Conservation (phyloP, 2,888 invertebrate species). For the Hemaris fuciformis region DNA sequence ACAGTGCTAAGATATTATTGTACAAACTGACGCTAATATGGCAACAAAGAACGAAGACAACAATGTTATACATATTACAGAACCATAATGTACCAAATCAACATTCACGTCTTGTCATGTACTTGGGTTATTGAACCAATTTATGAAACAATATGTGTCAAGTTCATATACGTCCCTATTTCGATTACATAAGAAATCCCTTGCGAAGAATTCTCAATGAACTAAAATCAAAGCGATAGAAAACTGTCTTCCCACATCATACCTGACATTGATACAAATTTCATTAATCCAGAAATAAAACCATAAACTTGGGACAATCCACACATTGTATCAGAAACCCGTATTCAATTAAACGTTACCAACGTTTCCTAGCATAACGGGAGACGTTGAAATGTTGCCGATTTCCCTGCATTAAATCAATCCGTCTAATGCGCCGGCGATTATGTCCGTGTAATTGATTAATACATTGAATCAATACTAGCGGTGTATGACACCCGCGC, state of each 20-base stretch:
- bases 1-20: background rate
- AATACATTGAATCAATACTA: conserved; percentile 15
- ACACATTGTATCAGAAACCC: background rate
- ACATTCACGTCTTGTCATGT: too few species aligned
- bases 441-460: conserved; percentile 23
- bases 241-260: too few species aligned
- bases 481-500: background rate
- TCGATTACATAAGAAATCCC: too few species aligned
- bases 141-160: too few species aligned
- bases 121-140: too few species aligned
- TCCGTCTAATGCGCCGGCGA: conserved; percentile 26
- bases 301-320: background rate
- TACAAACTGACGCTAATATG: background rate
- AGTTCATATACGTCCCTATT: too few species aligned
- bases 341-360: background rate
- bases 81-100: too few species aligned
- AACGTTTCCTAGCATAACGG: background rate
- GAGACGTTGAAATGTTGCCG: conserved; percentile 14
- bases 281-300: too few species aligned
- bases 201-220: too few species aligned
- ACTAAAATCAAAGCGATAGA: too few species aligned
- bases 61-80: too few species aligned
- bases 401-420: conserved; percentile 29
- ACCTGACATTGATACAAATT: background rate
- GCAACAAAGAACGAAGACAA: background rate